Evolutionary conservation across 2,797 vertebrate genomes (phyloP).

Genomic region (Falco berigora): DNA sequence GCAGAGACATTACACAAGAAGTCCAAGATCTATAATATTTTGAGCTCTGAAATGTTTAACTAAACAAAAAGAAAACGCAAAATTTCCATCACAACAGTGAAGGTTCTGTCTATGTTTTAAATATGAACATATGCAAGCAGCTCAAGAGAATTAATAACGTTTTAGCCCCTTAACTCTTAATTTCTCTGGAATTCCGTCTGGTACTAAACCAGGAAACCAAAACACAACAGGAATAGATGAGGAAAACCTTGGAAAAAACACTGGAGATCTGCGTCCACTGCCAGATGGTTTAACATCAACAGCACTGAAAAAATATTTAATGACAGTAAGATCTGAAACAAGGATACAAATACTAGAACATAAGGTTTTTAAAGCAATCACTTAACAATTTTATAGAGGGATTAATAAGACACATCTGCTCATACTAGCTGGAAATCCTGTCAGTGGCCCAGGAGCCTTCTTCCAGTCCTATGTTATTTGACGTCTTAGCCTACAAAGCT

Average conservation of each 20-base stretch:
- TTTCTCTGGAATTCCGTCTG: constrained; percentile 12
- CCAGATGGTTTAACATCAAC: constrained; percentile 17
- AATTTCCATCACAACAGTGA: background rate
- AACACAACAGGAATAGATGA: background rate
- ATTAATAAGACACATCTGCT: constrained; percentile 43
- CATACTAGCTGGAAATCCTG: background rate
- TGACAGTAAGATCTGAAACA: background rate
- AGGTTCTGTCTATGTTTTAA: background rate
- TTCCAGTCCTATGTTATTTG: background rate
- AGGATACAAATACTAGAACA: background rate
- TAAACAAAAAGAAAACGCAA: background rate
- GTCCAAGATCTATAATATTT: background rate
- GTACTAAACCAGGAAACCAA: background rate
- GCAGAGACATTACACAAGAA: background rate
- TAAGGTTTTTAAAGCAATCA: background rate
- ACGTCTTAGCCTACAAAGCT: background rate
- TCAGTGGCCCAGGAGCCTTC: background rate
- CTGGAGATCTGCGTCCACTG: background rate
- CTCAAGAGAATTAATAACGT: background rate
- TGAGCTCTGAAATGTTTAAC: background rate
- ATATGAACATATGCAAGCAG: background rate
- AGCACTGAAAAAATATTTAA: background rate
- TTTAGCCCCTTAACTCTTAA: background rate
- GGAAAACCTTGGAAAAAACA: constrained; percentile 25
- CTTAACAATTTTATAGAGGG: background rate